phyloP scores from a whole-genome alignment of 2,797 vertebrate genomes.

The Enteromius treurensis region DNA sequence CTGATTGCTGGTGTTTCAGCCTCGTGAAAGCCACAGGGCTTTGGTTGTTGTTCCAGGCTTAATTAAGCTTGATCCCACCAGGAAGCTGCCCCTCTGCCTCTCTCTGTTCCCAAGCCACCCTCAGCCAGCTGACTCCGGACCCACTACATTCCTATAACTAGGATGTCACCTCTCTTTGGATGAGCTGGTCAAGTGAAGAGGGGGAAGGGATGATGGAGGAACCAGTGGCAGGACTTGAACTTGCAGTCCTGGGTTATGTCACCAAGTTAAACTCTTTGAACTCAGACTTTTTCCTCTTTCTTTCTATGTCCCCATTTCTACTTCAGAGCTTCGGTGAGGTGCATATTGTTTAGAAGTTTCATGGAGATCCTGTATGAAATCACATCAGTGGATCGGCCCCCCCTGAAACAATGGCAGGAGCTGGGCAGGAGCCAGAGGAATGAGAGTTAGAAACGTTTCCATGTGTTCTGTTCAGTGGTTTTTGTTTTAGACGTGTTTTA shows the following conservation, averaged over 20 bases:
- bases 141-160: slow-evolving; percentile 50
- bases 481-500: slow-evolving; percentile 10
- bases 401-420: slow-evolving; percentile 34
- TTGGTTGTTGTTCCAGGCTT: slow-evolving; percentile 58
- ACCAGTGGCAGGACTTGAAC: slow-evolving; percentile 13
- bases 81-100: slow-evolving; percentile 46
- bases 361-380: slow-evolving; percentile 41
- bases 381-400: slow-evolving; percentile 15
- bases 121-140: not conserved
- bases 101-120: slow-evolving; percentile 40
- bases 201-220: slow-evolving; percentile 23
- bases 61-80: slow-evolving; percentile 59
- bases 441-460: slow-evolving; percentile 19
- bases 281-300: slow-evolving; percentile 10
- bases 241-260: slow-evolving; percentile 5
- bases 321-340: not conserved
- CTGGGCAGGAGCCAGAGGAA: slow-evolving; percentile 28
- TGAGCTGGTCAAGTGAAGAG: slow-evolving; percentile 16
- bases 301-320: not conserved
- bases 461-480: slow-evolving; percentile 25
- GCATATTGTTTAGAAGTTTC: slow-evolving; percentile 29
- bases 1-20: slow-evolving; percentile 52
- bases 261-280: slow-evolving; percentile 28
- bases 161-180: slow-evolving; percentile 48
- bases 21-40: slow-evolving; percentile 52